A percentile compares a stretch with the other conserved stretches of the same genome.
Evolutionary conservation across 2,113 vertebrate genomes (phyloP).

Genomic region (Chloropsis cyanopogon): DNA sequence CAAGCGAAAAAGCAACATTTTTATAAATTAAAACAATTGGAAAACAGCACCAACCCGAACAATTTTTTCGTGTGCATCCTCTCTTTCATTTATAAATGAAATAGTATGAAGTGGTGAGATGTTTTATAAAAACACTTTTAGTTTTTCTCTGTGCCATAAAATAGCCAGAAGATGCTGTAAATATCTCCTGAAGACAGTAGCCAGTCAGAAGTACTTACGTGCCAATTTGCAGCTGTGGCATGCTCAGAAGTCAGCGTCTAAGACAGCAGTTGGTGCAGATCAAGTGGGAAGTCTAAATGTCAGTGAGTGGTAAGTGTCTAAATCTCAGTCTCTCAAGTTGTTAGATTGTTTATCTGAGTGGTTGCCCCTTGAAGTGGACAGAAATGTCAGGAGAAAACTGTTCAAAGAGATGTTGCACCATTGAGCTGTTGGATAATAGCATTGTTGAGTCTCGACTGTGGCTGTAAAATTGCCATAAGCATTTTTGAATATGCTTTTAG

Average conservation of each 20-base stretch:
- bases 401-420: conserved; percentile 15
- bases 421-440: not conserved
- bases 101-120: not conserved
- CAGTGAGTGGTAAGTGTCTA: conserved; percentile 44
- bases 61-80: not conserved
- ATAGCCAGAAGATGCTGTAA: not conserved
- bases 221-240: not conserved
- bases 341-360: conserved; percentile 46
- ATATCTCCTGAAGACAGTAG: not conserved
- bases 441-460: not conserved
- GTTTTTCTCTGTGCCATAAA: not conserved
- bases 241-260: not conserved
- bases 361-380: conserved; percentile 22
- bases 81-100: not conserved
- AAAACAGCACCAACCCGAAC: not conserved
- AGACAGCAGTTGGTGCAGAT: conserved; percentile 7
- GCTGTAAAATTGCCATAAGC: not conserved
- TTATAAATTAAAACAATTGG: not conserved
- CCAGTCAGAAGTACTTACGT: not conserved
- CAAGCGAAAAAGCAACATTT: not conserved
- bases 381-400: conserved; percentile 39
- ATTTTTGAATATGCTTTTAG: not conserved
- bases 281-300: conserved; percentile 45
- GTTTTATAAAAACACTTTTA: not conserved
- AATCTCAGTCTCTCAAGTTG: conserved; percentile 23